Conservation (phyloP, 2,797 vertebrate species). For the Muraenolepis orangiensis region DNA sequence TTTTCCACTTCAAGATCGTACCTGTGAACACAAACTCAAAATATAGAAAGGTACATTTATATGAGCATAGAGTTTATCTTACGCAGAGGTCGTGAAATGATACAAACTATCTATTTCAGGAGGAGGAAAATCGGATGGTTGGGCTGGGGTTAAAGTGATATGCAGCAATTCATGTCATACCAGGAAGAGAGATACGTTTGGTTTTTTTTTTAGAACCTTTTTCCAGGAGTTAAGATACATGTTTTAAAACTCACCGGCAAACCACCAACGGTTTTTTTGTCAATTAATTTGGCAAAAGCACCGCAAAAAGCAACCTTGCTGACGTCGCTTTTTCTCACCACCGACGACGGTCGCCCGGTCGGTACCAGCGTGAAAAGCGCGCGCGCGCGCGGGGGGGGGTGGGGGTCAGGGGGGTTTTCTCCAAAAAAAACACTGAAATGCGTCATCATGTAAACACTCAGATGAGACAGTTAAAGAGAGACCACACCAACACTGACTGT, state of each 20-base stretch:
- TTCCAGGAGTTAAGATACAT: not conserved
- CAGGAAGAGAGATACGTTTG: constrained; percentile 32
- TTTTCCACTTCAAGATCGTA: constrained; percentile 30
- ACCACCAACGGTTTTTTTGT: not conserved
- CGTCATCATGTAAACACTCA: constrained; percentile 2
- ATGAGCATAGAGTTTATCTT: constrained; percentile 1
- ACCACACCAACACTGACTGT: not conserved
- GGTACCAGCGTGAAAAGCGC: not conserved
- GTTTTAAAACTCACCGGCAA: not conserved
- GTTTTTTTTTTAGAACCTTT: constrained; percentile 31
- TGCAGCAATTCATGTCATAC: constrained; percentile 17
- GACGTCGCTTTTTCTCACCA: too few species aligned
- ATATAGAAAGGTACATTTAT: constrained; percentile 27
- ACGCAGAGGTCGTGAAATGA: constrained; percentile 5
- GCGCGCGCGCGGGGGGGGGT: too few species aligned
- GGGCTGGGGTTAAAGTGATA: constrained; percentile 30
- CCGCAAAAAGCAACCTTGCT: constrained; percentile 52
- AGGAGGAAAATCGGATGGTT: constrained; percentile 39
- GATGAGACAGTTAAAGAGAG: not conserved
- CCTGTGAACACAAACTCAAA: constrained; percentile 39
- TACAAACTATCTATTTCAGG: constrained; percentile 47
- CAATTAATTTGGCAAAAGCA: constrained; percentile 77
- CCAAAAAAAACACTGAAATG: not conserved
- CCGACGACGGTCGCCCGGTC: not conserved
- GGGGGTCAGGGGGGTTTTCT: too few species aligned